Percentiles rank a stretch among this genome's conserved stretches.
Evolutionary conservation across 2,797 vertebrate genomes (phyloP).

Genomic region (Hemitrygon akajei): DNA sequence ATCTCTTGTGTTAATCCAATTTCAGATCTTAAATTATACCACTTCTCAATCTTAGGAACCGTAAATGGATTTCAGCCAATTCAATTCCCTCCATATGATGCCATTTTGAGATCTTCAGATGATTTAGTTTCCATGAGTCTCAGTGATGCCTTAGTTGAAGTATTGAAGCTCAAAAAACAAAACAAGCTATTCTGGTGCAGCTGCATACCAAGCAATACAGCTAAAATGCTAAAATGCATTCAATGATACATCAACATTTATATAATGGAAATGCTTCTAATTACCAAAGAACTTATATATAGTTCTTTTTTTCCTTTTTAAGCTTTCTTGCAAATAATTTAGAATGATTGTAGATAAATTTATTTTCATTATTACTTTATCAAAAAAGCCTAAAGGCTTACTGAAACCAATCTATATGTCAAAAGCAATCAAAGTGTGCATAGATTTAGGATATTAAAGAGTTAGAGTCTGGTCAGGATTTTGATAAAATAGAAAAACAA

Average conservation of each 20-base stretch:
- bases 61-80: too few species aligned
- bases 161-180: too few species aligned
- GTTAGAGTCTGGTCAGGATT: background rate
- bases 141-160: too few species aligned
- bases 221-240: too few species aligned
- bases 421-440: background rate
- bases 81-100: too few species aligned
- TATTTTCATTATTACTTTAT: background rate
- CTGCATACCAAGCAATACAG: too few species aligned
- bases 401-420: background rate
- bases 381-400: background rate
- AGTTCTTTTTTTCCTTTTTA: background rate
- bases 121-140: too few species aligned
- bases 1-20: too few species aligned
- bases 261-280: background rate
- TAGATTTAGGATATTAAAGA: background rate
- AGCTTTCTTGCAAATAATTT: background rate
- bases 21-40: background rate
- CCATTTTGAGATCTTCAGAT: too few species aligned
- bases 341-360: background rate
- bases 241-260: background rate
- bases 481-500: background rate
- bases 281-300: background rate
- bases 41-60: too few species aligned
- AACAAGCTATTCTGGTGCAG: too few species aligned